Percentiles rank a stretch among this genome's conserved stretches.
Evolutionary conservation across 2,113 vertebrate genomes (phyloP).

Genomic region (Thunnus thynnus): DNA sequence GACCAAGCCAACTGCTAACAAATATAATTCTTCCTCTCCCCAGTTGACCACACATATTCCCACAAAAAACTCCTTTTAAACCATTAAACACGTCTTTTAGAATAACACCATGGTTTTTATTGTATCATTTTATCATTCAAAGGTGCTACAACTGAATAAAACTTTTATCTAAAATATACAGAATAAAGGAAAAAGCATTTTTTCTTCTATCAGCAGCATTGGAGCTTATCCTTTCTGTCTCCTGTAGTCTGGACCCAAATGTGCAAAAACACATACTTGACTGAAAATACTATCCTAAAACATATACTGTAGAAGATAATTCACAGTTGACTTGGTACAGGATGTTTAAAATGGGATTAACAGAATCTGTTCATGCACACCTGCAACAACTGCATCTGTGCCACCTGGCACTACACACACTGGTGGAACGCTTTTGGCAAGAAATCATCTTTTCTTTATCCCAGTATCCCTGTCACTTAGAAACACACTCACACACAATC

Average conservation of each 20-base stretch:
- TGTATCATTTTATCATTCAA: too few species aligned
- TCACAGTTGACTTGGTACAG: background rate
- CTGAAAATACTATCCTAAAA: too few species aligned
- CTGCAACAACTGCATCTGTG: background rate
- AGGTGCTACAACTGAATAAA: too few species aligned
- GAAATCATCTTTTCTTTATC: slow-evolving; percentile 8
- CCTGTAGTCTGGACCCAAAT: too few species aligned
- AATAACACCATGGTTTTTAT: too few species aligned
- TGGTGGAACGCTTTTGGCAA: background rate
- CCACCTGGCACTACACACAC: background rate
- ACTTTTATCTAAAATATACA: too few species aligned
- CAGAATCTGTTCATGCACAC: background rate
- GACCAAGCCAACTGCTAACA: too few species aligned
- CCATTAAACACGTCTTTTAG: background rate
- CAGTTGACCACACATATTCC: background rate
- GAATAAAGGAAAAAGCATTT: too few species aligned
- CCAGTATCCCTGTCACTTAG: slow-evolving; percentile 3
- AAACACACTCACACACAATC: background rate
- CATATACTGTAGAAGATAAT: background rate
- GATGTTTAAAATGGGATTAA: background rate
- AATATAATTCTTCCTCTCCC: too few species aligned
- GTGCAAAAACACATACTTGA: too few species aligned
- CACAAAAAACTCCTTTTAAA: background rate
- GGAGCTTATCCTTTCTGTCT: background rate
- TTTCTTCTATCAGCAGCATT: background rate